phyloP scores from a whole-genome alignment of 2,888 invertebrate genomes.

The Brachylomia viminalis region DNA sequence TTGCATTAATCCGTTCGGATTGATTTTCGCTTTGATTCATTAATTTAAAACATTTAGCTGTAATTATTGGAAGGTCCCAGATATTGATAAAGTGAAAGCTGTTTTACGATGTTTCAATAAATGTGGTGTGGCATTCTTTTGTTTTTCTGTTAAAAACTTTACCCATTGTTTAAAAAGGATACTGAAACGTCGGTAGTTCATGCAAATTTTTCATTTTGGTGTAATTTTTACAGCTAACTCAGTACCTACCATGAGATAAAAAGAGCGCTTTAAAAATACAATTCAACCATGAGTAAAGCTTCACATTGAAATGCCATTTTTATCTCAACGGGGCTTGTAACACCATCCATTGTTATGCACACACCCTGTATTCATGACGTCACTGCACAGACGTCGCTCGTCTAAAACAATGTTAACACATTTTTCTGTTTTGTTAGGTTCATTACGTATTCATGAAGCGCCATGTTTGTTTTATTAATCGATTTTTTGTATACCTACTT shows the following conservation, averaged over 20 bases:
- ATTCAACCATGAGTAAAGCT: conserved; percentile 27
- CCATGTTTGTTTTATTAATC: conserved; percentile 53
- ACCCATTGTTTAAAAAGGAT: background rate
- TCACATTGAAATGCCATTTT: conserved; percentile 53
- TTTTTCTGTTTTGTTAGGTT: conserved; percentile 55
- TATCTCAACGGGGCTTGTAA: conserved; percentile 50
- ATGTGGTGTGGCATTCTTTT: too few species aligned
- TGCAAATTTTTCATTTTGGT: conserved; percentile 2
- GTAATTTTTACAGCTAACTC: conserved; percentile 13
- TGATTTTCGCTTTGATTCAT: conserved; percentile 1
- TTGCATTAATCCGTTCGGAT: conserved; percentile 12
- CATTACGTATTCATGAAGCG: conserved; percentile 62
- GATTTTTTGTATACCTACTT: conserved; percentile 37
- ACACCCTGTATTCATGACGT: conserved; percentile 52
- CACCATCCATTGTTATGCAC: conserved; percentile 65
- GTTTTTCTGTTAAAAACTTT: background rate
- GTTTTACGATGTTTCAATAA: background rate
- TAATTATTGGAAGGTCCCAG: background rate
- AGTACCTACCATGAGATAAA: background rate
- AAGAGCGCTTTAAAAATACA: conserved; percentile 14
- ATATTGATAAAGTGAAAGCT: background rate
- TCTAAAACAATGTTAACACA: conserved; percentile 66
- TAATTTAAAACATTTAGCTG: background rate
- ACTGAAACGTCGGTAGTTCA: too few species aligned
- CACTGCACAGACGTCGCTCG: conserved; percentile 53